These are phyloP conservation scores for Polypedilum vanderplanki DNA, from an alignment of 1,140 invertebrate species.

Conservation along the genomic window DNA sequence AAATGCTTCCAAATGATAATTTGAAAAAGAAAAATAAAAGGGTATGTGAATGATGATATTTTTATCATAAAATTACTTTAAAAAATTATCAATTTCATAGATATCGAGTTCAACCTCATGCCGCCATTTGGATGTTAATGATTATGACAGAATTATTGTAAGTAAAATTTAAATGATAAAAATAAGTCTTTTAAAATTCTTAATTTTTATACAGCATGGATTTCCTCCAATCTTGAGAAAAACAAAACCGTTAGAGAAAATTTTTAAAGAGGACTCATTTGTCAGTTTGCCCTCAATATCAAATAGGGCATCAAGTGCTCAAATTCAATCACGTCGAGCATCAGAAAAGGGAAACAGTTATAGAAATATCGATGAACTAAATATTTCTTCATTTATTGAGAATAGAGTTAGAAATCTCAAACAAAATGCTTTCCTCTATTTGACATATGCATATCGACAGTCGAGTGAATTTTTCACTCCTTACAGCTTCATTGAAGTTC, in stretches of 20 bases:
- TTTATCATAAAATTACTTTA: too few species aligned
- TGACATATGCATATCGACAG: conserved; percentile 59
- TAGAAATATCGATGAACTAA: background rate
- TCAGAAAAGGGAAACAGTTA: background rate
- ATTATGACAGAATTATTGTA: conserved; percentile 7
- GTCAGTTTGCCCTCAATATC: background rate
- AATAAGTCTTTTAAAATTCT: background rate
- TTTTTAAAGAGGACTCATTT: background rate
- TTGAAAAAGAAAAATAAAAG: too few species aligned
- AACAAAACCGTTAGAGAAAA: background rate
- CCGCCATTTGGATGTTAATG: background rate
- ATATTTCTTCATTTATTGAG: conserved; percentile 9
- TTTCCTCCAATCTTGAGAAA: background rate
- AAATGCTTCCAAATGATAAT: too few species aligned
- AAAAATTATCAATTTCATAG: background rate
- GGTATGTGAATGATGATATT: too few species aligned
- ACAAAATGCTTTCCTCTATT: conserved; percentile 55
- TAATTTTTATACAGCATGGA: background rate
- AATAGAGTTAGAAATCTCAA: conserved; percentile 44
- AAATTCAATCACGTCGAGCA: background rate
- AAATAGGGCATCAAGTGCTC: background rate
- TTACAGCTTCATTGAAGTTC: conserved; percentile 56
- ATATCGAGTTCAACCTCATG: background rate
- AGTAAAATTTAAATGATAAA: background rate
- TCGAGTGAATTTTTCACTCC: conserved; percentile 62